These are phyloP conservation scores for Reinhardtius hippoglossoides DNA, from an alignment of 2,113 vertebrate species.

Conservation along the genomic window DNA sequence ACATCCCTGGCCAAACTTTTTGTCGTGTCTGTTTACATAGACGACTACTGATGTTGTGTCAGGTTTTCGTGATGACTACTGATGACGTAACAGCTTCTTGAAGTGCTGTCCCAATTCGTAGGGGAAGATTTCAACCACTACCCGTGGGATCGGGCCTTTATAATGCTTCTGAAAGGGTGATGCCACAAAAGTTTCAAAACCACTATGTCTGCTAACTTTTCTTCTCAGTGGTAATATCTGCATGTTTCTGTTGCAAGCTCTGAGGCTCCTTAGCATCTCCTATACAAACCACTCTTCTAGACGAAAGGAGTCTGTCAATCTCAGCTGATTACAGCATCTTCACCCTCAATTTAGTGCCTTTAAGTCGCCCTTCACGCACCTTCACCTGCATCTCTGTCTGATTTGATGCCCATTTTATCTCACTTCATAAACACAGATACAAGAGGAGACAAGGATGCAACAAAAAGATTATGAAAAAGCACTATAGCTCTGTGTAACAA, in stretches of 20 bases:
- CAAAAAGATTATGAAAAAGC: neutral
- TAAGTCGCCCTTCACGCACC: neutral
- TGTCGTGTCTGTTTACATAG: no score
- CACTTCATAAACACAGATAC: neutral
- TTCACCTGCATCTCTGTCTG: neutral
- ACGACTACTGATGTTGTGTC: no score
- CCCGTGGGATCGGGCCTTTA: no score
- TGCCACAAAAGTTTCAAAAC: no score
- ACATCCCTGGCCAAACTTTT: no score
- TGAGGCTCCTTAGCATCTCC: constrained; percentile 6
- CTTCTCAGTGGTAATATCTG: neutral
- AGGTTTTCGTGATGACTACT: no score
- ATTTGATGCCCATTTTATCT: neutral
- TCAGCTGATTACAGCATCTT: constrained; percentile 10
- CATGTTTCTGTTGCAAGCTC: neutral
- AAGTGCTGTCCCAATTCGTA: no score
- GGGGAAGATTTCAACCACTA: no score
- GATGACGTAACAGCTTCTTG: no score
- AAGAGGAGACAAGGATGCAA: neutral
- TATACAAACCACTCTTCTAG: constrained; percentile 3
- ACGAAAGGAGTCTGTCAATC: constrained; percentile 17
- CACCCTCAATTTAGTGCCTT: constrained; percentile 24
- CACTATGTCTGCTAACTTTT: neutral
- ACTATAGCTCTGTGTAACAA: constrained; percentile 3
- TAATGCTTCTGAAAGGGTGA: no score